A percentile compares a stretch with the other conserved stretches of the same genome.
phyloP scores from a whole-genome alignment of 2,113 vertebrate species.

The Epinephelus moara region DNA sequence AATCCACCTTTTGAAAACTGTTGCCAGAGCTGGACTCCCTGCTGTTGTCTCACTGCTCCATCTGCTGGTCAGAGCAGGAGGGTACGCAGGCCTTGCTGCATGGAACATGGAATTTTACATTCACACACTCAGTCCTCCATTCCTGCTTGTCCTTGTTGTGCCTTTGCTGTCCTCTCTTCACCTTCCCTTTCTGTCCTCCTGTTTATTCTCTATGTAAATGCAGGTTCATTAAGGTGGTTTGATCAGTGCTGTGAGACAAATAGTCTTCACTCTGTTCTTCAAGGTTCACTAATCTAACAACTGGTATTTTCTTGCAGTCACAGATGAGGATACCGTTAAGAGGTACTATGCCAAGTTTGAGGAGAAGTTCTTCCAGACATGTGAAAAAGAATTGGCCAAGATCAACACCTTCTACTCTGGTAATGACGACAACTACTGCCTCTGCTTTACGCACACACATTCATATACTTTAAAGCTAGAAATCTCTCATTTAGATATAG shows the following conservation, averaged over 20 bases:
- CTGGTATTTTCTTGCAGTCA: constrained; percentile 82
- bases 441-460: background rate
- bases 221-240: background rate
- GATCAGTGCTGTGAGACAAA: background rate
- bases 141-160: background rate
- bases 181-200: background rate
- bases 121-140: background rate
- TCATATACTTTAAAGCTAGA: background rate
- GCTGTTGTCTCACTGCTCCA: constrained; percentile 32
- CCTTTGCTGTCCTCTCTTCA: background rate
- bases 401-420: constrained; percentile 99
- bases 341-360: constrained; percentile 99
- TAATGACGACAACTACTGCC: constrained; percentile 68
- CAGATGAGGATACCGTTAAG: constrained; percentile 97
- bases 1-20: background rate
- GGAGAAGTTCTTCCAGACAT: constrained; percentile 99
- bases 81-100: background rate
- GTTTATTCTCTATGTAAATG: background rate
- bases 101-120: background rate
- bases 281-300: background rate
- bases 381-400: constrained; percentile 99
- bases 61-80: constrained; percentile 30
- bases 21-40: background rate
- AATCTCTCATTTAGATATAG: background rate
- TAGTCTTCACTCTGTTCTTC: background rate